These are phyloP conservation scores for Lapara coniferarum DNA, from an alignment of 2,888 invertebrate genomes.

Conservation along the genomic window DNA sequence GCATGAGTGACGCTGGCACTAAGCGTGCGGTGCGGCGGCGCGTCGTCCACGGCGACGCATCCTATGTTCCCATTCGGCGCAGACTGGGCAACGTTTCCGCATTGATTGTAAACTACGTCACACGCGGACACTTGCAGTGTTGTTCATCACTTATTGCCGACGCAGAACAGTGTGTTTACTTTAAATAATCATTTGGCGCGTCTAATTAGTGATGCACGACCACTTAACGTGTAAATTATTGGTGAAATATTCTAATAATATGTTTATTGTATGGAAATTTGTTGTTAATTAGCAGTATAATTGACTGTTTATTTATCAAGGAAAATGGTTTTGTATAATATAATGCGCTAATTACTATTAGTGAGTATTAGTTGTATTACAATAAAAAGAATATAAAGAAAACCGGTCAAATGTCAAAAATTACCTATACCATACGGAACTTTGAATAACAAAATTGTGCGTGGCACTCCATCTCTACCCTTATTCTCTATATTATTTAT, in stretches of 20 bases:
- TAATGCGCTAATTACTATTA: neutral
- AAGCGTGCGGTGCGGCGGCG: slow-evolving; percentile 43
- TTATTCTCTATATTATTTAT: too few relatives aligned
- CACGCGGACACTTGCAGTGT: slow-evolving; percentile 69
- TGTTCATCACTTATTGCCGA: slow-evolving; percentile 40
- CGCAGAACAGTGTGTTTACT: slow-evolving; percentile 11
- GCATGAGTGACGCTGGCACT: slow-evolving; percentile 44
- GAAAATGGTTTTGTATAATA: neutral
- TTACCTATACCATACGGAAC: too few relatives aligned
- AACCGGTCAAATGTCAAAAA: too few relatives aligned
- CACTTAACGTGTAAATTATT: slow-evolving; percentile 14
- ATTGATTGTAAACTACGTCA: slow-evolving; percentile 76
- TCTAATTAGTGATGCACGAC: neutral
- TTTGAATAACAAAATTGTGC: too few relatives aligned
- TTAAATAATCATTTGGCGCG: slow-evolving; percentile 15
- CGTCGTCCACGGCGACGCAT: slow-evolving; percentile 66
- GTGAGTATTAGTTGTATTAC: too few relatives aligned
- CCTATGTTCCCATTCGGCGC: slow-evolving; percentile 75
- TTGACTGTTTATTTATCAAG: neutral
- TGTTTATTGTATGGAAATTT: slow-evolving; percentile 6
- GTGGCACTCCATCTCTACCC: too few relatives aligned
- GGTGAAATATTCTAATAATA: slow-evolving; percentile 8
- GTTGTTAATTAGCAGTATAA: neutral
- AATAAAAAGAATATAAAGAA: too few relatives aligned
- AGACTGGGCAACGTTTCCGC: slow-evolving; percentile 71